A percentile compares a stretch with the other conserved stretches of the same genome.
These are phyloP conservation scores for Hyposmocoma kahamanoa DNA, from an alignment of 1,140 invertebrate genomes.

Conservation along the genomic window DNA sequence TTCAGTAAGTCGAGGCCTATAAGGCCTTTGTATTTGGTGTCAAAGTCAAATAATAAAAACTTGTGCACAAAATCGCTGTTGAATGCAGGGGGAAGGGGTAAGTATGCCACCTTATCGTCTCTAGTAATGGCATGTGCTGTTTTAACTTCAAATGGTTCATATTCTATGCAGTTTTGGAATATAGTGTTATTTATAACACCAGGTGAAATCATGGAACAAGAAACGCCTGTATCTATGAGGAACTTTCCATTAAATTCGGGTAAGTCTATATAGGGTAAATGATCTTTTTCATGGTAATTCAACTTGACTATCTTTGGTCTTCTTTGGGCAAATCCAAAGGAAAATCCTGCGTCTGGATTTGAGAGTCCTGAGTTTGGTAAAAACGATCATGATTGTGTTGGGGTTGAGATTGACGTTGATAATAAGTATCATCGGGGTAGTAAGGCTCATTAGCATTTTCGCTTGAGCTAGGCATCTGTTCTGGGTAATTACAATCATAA, in stretches of 20 bases:
- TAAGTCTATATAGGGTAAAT: conserved; percentile 1
- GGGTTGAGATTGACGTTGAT: neutral
- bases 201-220: conserved; percentile 4
- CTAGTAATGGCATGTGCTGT: neutral
- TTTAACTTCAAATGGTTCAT: conserved; percentile 5
- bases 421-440: no score
- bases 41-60: conserved; percentile 6
- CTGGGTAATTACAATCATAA: no score
- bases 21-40: conserved; percentile 6
- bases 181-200: neutral
- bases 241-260: conserved; percentile 4
- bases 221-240: conserved; percentile 6
- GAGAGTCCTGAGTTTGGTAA: neutral
- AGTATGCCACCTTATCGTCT: neutral
- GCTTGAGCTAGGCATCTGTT: no score
- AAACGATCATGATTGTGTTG: neutral
- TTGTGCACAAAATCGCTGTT: conserved; percentile 1
- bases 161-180: neutral
- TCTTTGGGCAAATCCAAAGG: neutral
- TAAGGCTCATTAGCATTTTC: no score
- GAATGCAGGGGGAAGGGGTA: conserved; percentile 3
- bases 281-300: neutral
- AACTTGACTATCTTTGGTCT: conserved; percentile 4
- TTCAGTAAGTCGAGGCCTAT: conserved; percentile 4
- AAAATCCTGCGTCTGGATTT: no score